A percentile compares a stretch with the other conserved stretches of the same genome.
Conservation (phyloP, 1,140 invertebrate genomes). For the Acromyrmex charruanus region DNA sequence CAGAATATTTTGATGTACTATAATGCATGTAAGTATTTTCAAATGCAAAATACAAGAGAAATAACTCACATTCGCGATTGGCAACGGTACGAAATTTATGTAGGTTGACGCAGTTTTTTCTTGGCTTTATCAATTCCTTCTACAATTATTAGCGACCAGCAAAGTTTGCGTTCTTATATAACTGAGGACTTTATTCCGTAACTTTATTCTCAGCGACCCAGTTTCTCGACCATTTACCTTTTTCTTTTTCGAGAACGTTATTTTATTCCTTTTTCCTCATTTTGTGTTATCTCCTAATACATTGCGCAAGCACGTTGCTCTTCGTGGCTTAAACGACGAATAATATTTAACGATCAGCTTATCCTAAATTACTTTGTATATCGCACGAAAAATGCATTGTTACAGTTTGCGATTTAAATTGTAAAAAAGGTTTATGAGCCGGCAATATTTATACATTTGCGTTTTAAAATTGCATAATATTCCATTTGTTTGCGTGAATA, state of each 20-base stretch:
- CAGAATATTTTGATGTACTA: constrained; percentile 6
- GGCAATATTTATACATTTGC: neutral
- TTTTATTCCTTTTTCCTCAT: constrained; percentile 4
- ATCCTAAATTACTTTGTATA: constrained; percentile 25
- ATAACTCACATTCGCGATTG: constrained; percentile 1
- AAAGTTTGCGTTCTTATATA: neutral
- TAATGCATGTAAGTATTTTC: neutral
- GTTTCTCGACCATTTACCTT: neutral
- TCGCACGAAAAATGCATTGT: constrained; percentile 5
- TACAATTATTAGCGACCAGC: neutral
- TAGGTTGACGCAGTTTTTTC: neutral
- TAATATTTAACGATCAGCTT: constrained; percentile 25
- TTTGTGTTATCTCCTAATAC: constrained; percentile 34
- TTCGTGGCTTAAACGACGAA: constrained; percentile 16
- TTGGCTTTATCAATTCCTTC: constrained; percentile 6
- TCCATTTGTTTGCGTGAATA: neutral
- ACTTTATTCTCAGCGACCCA: constrained; percentile 10
- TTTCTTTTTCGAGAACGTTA: constrained; percentile 13
- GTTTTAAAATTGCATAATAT: neutral
- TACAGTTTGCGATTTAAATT: neutral
- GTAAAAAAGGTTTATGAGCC: neutral
- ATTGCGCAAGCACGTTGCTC: constrained; percentile 6
- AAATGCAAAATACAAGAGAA: constrained; percentile 22
- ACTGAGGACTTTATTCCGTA: constrained; percentile 20
- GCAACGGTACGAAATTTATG: neutral